phyloP scores from a whole-genome alignment of 2,797 vertebrate genomes.

The Mastacembelus armatus region DNA sequence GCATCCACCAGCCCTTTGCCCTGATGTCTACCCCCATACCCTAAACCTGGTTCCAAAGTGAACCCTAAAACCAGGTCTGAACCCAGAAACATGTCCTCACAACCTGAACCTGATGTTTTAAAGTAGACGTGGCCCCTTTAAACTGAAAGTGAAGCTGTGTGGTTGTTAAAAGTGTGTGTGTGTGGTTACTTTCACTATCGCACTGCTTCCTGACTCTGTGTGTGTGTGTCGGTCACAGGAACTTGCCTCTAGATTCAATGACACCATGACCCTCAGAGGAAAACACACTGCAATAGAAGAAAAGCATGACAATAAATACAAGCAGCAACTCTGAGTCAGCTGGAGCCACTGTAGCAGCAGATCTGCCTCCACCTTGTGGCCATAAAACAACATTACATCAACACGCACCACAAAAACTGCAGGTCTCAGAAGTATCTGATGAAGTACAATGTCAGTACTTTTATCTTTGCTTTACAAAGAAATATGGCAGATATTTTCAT shows the following conservation, averaged over 20 bases:
- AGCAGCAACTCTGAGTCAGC: conserved; percentile 20
- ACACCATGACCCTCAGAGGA: conserved; percentile 18
- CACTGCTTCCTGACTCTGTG: conserved; percentile 46
- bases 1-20: too few species aligned
- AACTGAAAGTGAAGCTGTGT: neutral
- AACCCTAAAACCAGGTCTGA: neutral
- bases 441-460: too few species aligned
- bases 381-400: conserved; percentile 25
- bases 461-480: too few species aligned
- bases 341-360: neutral
- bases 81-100: neutral
- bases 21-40: neutral
- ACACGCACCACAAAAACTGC: neutral
- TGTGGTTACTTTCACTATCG: conserved; percentile 30
- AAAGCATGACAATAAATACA: neutral
- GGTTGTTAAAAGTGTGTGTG: neutral
- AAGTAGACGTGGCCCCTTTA: neutral
- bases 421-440: too few species aligned
- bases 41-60: too few species aligned
- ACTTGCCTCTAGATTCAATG: conserved; percentile 33
- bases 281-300: neutral
- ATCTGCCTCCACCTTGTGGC: conserved; percentile 42
- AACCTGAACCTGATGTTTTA: too few species aligned
- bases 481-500: too few species aligned
- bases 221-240: conserved; percentile 23